Conservation (phyloP, 2,888 invertebrate species). For the Atrina japonica region DNA sequence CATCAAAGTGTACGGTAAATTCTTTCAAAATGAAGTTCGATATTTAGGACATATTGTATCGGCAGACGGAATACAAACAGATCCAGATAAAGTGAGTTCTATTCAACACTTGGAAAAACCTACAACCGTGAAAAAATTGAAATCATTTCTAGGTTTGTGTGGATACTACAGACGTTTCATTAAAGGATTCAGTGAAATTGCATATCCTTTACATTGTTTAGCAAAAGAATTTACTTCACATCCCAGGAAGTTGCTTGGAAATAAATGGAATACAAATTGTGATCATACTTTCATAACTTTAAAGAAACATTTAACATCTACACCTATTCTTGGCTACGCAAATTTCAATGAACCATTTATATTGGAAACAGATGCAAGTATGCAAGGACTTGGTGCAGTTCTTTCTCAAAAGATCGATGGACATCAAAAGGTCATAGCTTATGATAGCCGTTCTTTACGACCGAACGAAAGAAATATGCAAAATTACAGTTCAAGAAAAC, state of each 20-base stretch:
- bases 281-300: conserved; percentile 32
- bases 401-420: conserved; percentile 42
- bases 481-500: conserved; percentile 25
- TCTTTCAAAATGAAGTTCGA: no score
- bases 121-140: conserved; percentile 12
- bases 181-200: conserved; percentile 38
- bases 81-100: no score
- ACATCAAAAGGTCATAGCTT: conserved; percentile 38
- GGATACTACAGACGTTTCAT: conserved; percentile 46
- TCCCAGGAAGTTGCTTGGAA: no score
- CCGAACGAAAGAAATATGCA: conserved; percentile 43
- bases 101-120: no score
- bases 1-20: no score
- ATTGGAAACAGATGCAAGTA: no score
- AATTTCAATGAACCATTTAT: conserved; percentile 46
- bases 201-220: conserved; percentile 43
- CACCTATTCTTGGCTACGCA: conserved; percentile 45
- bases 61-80: no score
- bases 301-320: conserved; percentile 30
- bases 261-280: conserved; percentile 32
- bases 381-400: no score
- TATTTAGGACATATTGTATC: no score
- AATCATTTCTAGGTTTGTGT: conserved; percentile 46
- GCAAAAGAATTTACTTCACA: conserved; percentile 1
- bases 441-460: conserved; percentile 46